Evolutionary conservation across 2,113 vertebrate genomes (phyloP), one percentile per base, ranked within the genome.

Genomic region (Desmodus rotundus): DNA sequence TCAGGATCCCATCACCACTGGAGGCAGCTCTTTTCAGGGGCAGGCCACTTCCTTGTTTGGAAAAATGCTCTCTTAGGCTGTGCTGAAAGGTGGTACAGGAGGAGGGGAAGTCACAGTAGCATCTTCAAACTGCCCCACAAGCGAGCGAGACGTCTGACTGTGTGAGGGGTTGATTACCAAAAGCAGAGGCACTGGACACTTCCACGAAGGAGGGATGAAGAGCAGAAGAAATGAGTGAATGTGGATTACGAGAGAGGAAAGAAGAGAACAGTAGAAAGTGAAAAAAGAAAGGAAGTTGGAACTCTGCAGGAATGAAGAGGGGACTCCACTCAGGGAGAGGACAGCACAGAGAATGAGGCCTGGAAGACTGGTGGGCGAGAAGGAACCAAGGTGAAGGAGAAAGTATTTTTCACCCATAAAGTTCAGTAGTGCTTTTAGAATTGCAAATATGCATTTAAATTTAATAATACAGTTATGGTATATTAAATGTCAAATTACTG

Each of bases 401-500:
- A 93, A 31, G 93, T 87, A 94, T 97, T 98, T 97, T 96, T 89
- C 68, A 93, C 61, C 83, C 97, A 83, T 95, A 97, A 98, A 95
- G 97, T 98, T 98, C 98, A 98, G 88, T 95, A 97, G 97, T 98
- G 97, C 94, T 97, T 98, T 98, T 98, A 97, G 97, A 96, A 92
- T 93, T 95, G 50, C 96, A 98, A 98, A 98, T 98, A 98, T 97
- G 87, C 94, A 98, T 98, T 98, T 98, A 97, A 98, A 95, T 94
- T 96, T 98, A 98, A 98, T 98, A 98, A 98, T 98, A 97, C 97
- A 98, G 98, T 98, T 98, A 98, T 97, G 97, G 97, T 98, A 98
- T 98, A 98, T 98, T 97, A 98, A 98, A 98, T 98, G 98, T 98
- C 98, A 98, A 98, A 98, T 98, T 95, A 98, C 97, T 99, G 98